Evolutionary conservation across 2,113 vertebrate genomes (phyloP).

Genomic region (Trogon melanurus): DNA sequence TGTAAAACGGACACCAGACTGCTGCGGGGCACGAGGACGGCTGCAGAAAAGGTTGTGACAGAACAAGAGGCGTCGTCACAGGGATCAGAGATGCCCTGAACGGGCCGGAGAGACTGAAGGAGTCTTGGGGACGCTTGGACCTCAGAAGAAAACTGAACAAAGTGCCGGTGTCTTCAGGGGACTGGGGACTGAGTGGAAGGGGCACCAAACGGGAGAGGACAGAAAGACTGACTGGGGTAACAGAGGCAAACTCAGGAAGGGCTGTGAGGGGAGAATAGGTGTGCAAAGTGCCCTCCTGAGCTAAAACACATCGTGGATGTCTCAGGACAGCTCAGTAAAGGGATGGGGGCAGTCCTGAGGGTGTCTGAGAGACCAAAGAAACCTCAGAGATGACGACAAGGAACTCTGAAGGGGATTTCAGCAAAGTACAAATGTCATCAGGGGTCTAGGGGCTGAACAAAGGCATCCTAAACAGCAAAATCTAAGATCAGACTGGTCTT

Average conservation of each 20-base stretch:
- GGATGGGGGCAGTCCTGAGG: neutral
- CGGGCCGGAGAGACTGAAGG: neutral
- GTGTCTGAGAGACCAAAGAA: neutral
- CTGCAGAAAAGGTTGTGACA: neutral
- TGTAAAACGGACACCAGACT: neutral
- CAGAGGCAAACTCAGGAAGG: neutral
- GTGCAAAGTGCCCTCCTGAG: neutral
- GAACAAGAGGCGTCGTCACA: neutral
- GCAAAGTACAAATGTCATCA: neutral
- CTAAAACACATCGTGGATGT: neutral
- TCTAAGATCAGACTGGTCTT: neutral
- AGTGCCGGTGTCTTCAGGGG: no score
- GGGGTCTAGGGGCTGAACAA: neutral
- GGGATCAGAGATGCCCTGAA: neutral
- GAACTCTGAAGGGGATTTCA: neutral
- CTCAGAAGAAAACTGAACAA: neutral
- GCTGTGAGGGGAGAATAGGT: neutral
- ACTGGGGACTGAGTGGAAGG: no score
- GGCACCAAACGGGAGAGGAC: accelerated
- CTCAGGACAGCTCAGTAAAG: accelerated
- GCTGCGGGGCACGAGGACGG: neutral
- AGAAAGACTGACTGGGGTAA: neutral
- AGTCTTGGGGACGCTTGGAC: neutral
- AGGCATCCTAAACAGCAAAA: neutral
- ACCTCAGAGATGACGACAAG: neutral